phyloP scores from a whole-genome alignment of 30 jellyfish, hydroid and myxozoan genomes.

The Turritopsis rubra region DNA sequence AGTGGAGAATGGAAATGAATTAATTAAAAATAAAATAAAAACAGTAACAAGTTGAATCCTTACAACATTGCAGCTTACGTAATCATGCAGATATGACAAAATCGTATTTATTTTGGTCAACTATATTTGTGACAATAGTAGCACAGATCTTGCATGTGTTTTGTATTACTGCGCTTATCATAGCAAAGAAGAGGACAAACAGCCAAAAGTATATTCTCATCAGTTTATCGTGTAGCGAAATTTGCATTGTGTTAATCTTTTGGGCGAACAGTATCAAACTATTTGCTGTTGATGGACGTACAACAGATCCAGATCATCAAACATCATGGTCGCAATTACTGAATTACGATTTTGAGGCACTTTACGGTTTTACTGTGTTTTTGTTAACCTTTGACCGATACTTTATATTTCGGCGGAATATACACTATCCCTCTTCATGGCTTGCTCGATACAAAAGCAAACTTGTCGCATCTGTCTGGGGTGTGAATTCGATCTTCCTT shows the following conservation, averaged over 20 bases:
- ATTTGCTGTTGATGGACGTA: neutral
- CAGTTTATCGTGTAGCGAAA: neutral
- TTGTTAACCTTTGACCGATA: neutral
- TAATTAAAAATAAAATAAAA: too few relatives aligned
- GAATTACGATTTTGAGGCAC: neutral
- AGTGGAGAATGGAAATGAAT: too few relatives aligned
- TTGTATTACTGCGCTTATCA: neutral
- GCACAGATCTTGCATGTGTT: neutral
- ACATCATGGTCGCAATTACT: neutral
- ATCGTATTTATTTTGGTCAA: neutral
- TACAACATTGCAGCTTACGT: too few relatives aligned
- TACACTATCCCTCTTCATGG: neutral
- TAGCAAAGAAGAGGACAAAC: neutral
- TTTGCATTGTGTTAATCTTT: neutral
- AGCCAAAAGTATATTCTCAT: neutral
- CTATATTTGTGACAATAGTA: neutral
- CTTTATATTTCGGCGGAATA: neutral
- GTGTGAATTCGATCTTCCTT: neutral
- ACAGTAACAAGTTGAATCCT: too few relatives aligned
- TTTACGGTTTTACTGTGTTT: neutral
- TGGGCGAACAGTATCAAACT: neutral
- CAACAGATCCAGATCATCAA: neutral
- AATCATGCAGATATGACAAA: too few relatives aligned
- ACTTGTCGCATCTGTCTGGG: neutral
- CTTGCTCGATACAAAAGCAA: neutral